Conservation (phyloP, 2,113 vertebrate species). For the Clarias batrachus region DNA sequence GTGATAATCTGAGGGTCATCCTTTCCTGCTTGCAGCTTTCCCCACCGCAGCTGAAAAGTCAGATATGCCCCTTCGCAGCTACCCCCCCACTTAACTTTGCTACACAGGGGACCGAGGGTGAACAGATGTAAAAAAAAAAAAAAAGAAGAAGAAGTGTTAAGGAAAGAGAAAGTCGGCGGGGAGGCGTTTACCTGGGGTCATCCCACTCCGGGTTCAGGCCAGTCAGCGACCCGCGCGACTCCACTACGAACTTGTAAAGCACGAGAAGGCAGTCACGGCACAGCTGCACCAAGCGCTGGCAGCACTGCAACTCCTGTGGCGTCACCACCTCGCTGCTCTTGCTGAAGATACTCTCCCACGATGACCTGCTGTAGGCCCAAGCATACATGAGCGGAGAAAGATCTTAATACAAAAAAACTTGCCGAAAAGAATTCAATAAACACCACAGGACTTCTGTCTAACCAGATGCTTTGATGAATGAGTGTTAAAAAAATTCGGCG, state of each 20-base stretch:
- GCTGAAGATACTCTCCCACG: slow-evolving; percentile 91
- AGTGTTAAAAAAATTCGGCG: slow-evolving; percentile 16
- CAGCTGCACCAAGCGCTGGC: slow-evolving; percentile 90
- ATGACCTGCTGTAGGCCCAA: slow-evolving; percentile 72
- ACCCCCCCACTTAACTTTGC: slow-evolving; percentile 22
- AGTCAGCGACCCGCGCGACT: slow-evolving; percentile 82
- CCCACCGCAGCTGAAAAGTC: slow-evolving; percentile 53
- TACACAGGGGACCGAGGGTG: slow-evolving; percentile 14
- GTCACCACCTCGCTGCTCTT: slow-evolving; percentile 87
- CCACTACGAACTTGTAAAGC: slow-evolving; percentile 91
- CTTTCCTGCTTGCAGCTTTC: slow-evolving; percentile 71
- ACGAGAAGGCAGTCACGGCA: slow-evolving; percentile 93
- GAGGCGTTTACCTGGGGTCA: slow-evolving; percentile 82
- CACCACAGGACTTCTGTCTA: slow-evolving; percentile 23
- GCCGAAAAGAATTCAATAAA: slow-evolving; percentile 11
- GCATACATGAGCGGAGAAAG: background rate
- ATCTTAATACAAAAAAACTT: background rate
- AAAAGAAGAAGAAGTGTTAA: background rate
- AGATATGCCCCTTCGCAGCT: slow-evolving; percentile 22
- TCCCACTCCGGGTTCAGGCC: slow-evolving; percentile 85
- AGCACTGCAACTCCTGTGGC: slow-evolving; percentile 87
- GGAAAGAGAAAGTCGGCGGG: background rate
- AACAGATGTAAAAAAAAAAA: slow-evolving; percentile 21
- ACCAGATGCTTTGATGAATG: slow-evolving; percentile 11
- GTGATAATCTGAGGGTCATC: slow-evolving; percentile 77